These are phyloP conservation scores for Tauraco erythrolophus DNA, from an alignment of 2,113 vertebrate species.

Conservation along the genomic window DNA sequence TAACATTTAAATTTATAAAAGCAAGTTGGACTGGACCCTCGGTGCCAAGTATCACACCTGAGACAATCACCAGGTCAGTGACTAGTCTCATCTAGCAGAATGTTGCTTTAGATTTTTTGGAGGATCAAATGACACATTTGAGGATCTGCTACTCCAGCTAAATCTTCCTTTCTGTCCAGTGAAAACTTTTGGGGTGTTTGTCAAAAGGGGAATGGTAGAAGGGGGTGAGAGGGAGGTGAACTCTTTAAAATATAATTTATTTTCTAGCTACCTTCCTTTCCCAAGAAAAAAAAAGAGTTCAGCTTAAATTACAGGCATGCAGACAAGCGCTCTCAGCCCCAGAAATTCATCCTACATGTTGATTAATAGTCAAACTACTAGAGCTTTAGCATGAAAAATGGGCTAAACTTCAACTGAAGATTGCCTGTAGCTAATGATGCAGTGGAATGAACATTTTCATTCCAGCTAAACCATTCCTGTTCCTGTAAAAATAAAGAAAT, in stretches of 20 bases:
- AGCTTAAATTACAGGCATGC: constrained; percentile 31
- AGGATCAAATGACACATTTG: neutral
- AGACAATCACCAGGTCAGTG: neutral
- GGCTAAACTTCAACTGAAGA: constrained; percentile 26
- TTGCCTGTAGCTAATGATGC: constrained; percentile 45
- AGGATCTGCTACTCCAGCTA: neutral
- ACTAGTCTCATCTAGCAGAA: neutral
- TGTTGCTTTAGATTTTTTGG: neutral
- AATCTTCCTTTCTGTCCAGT: neutral
- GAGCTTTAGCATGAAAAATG: constrained; percentile 43
- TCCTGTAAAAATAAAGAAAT: constrained; percentile 62
- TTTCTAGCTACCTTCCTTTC: constrained; percentile 40
- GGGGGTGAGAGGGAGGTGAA: neutral
- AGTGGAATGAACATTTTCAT: constrained; percentile 51
- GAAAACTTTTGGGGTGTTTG: constrained; percentile 2
- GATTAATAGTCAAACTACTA: constrained; percentile 37
- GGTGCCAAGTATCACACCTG: neutral
- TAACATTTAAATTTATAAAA: neutral
- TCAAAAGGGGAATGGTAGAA: neutral
- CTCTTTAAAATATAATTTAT: constrained; percentile 17
- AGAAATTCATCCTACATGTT: constrained; percentile 23
- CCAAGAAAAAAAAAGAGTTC: neutral
- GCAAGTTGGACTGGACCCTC: neutral
- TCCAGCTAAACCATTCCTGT: constrained; percentile 43
- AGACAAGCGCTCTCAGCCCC: constrained; percentile 15